Evolutionary conservation across 2,888 invertebrate species (phyloP).

Genomic region (Silvanus unidentatus): DNA sequence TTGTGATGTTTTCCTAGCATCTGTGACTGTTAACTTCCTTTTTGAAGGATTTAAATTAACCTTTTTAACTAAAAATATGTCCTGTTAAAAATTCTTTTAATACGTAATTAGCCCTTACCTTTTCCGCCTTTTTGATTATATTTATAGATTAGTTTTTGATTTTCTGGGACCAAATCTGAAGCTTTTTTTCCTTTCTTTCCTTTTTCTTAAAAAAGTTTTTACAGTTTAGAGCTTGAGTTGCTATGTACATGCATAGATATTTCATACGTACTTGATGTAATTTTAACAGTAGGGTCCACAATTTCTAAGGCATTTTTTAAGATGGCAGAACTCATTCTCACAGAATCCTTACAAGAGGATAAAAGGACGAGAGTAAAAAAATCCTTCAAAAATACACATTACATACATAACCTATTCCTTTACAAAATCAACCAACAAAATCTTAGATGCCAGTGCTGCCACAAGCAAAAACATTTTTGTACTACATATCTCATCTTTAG

Average conservation of each 20-base stretch:
- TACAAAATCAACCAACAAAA: too few relatives aligned
- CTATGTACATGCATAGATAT: neutral
- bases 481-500: too few relatives aligned
- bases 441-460: too few relatives aligned
- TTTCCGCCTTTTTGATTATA: constrained; percentile 26
- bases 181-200: constrained; percentile 25
- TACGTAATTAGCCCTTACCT: constrained; percentile 21
- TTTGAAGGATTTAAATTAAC: constrained; percentile 28
- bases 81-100: neutral
- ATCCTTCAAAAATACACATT: too few relatives aligned
- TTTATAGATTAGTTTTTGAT: constrained; percentile 29
- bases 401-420: too few relatives aligned
- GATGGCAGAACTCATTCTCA: constrained; percentile 37
- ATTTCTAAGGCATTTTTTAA: constrained; percentile 38
- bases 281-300: constrained; percentile 33
- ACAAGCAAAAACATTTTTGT: too few relatives aligned
- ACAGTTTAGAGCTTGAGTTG: constrained; percentile 9
- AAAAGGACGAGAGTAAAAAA: too few relatives aligned
- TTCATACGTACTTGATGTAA: constrained; percentile 8
- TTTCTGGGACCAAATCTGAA: constrained; percentile 30
- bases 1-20: constrained; percentile 34
- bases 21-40: constrained; percentile 37
- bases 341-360: too few relatives aligned
- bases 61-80: constrained; percentile 20
- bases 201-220: constrained; percentile 8